phyloP scores from a whole-genome alignment of 2,113 vertebrate genomes.

The Crotalus helleri region DNA sequence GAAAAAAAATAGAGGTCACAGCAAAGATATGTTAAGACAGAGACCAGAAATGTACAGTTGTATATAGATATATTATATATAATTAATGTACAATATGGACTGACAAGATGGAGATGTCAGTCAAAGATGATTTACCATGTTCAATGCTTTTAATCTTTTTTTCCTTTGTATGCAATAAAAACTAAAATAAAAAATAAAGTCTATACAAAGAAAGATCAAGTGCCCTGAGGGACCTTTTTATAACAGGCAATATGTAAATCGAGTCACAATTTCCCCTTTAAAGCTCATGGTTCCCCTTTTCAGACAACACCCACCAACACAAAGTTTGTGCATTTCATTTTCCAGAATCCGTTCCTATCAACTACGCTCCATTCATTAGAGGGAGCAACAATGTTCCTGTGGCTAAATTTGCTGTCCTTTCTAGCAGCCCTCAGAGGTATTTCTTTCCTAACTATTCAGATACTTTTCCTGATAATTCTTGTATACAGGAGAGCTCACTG shows the following conservation, averaged over 20 bases:
- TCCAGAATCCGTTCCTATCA: not conserved
- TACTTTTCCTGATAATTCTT: not conserved
- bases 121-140: too few relatives aligned
- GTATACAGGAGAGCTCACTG: not conserved
- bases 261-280: not conserved
- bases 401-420: not conserved
- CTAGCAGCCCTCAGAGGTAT: not conserved
- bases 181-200: too few relatives aligned
- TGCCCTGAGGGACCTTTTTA: not conserved
- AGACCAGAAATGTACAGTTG: too few relatives aligned
- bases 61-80: too few relatives aligned
- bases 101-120: too few relatives aligned
- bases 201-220: not conserved
- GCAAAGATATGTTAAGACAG: too few relatives aligned
- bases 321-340: not conserved
- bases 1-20: too few relatives aligned
- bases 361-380: not conserved
- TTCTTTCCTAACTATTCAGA: not conserved
- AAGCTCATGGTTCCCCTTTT: not conserved
- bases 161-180: too few relatives aligned
- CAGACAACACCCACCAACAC: not conserved
- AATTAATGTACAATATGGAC: too few relatives aligned
- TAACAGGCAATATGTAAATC: not conserved
- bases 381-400: not conserved
- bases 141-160: too few relatives aligned